Base-by-base conservation (phyloP, 2,797 vertebrate genomes). In the Naso thynnoides region DNA sequence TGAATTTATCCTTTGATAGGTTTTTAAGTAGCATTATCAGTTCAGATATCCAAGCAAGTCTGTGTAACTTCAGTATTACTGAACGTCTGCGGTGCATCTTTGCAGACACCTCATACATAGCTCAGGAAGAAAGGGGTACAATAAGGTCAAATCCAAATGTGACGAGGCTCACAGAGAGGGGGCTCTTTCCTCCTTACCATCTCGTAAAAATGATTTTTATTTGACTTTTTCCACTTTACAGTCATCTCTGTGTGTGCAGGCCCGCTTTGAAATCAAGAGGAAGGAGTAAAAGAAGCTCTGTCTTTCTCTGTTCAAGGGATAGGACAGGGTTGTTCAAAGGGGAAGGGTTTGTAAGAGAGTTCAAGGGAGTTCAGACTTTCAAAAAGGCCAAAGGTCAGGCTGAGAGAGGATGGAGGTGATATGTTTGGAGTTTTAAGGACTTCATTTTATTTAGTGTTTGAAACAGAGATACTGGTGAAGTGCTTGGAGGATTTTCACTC, bases 401-500 rank as follows among this genome's bases (percentile, higher is more conserved):
- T 93, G 75, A 87, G 72, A 67, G 72, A 21, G 90, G 83, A 91
- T 82, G 92, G 90, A 93, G 86, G 89, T 86, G 94, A 93, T 90
- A 88, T 94, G 92, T 93, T 91, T 90, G 89, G 92, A 57, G 72
- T 82, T 90, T 93, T 95, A 94, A 94, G 92, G 89, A 80, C 87
- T 94, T 91, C 29, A 62, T 86, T 96, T 96, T 94, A 96, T 94
- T 94, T 93, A 92, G 92, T 95, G 94, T 94, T 92, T 94, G 90
- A 94, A 95, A 96, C 93, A 93, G 92, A 95, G 93, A 95, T 91
- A 94, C 94, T 94, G 94, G 90, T 91, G 83, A 86, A 92, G 91
- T 89, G 92, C 92, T 75, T 92, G 61, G 50, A 68, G 63, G 53
- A 48, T 49, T 26, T 33, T 42, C 71, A 73, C 60, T 69, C 38